Evolutionary conservation across 2,888 invertebrate species (phyloP).

Genomic region (Globia sparganii): DNA sequence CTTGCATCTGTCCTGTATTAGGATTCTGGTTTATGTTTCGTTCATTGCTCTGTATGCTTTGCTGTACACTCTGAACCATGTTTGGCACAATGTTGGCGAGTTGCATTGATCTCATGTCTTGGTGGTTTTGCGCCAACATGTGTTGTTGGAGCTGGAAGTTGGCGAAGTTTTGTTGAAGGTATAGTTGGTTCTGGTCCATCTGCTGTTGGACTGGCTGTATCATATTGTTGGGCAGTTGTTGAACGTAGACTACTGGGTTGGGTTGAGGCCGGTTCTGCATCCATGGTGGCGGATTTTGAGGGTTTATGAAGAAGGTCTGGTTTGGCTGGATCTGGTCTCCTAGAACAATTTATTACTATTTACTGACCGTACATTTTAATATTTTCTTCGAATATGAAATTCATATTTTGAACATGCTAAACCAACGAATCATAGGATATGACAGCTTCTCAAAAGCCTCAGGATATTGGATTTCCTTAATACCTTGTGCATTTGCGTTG

Average conservation of each 20-base stretch:
- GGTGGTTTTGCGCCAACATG: slow-evolving; percentile 75
- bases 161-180: slow-evolving; percentile 80
- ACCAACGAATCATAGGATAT: background rate
- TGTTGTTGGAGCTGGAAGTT: slow-evolving; percentile 80
- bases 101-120: slow-evolving; percentile 72
- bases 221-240: slow-evolving; percentile 81
- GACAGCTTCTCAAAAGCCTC: too few species aligned
- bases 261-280: slow-evolving; percentile 79
- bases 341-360: slow-evolving; percentile 69
- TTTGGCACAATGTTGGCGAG: slow-evolving; percentile 71
- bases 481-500: background rate
- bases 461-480: background rate
- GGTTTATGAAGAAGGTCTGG: slow-evolving; percentile 83
- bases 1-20: slow-evolving; percentile 62
- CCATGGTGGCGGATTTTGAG: slow-evolving; percentile 87
- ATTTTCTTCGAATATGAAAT: background rate
- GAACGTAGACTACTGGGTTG: slow-evolving; percentile 84
- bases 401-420: background rate
- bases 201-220: slow-evolving; percentile 78
- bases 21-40: slow-evolving; percentile 57
- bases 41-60: slow-evolving; percentile 62
- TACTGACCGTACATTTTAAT: slow-evolving; percentile 10
- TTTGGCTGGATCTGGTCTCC: slow-evolving; percentile 83
- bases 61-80: slow-evolving; percentile 71
- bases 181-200: slow-evolving; percentile 82